phyloP scores from a whole-genome alignment of 1,140 invertebrate genomes.

The Orchesella cincta region DNA sequence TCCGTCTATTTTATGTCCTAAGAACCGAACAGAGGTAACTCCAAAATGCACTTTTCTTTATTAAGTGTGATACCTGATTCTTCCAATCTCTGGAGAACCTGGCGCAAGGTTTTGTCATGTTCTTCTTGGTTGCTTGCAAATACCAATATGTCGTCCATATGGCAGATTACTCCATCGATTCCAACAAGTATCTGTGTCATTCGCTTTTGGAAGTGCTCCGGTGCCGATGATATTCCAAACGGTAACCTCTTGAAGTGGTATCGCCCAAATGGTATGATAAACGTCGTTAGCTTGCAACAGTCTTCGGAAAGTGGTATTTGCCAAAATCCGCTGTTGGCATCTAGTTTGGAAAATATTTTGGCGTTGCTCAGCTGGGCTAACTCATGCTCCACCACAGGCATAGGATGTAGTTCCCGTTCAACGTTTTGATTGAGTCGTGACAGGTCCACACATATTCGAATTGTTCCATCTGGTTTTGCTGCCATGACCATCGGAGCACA shows the following conservation, averaged over 20 bases:
- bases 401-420: slow-evolving; percentile 29
- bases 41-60: slow-evolving; percentile 55
- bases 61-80: slow-evolving; percentile 21
- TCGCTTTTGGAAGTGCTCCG: slow-evolving; percentile 50
- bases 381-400: slow-evolving; percentile 33
- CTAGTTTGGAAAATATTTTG: slow-evolving; percentile 53
- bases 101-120: slow-evolving; percentile 50
- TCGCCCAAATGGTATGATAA: slow-evolving; percentile 53
- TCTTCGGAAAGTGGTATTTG: slow-evolving; percentile 54
- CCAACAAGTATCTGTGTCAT: slow-evolving; percentile 48
- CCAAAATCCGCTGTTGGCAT: slow-evolving; percentile 56
- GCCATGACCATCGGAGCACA: slow-evolving; percentile 55
- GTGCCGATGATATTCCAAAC: slow-evolving; percentile 52
- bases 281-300: slow-evolving; percentile 51
- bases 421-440: slow-evolving; percentile 31
- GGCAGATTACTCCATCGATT: slow-evolving; percentile 47
- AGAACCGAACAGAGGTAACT: slow-evolving; percentile 50
- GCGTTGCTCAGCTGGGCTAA: slow-evolving; percentile 21
- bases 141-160: slow-evolving; percentile 54
- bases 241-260: slow-evolving; percentile 53
- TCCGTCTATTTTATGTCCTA: slow-evolving; percentile 55
- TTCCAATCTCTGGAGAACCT: slow-evolving; percentile 43
- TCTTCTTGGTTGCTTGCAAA: slow-evolving; percentile 32
- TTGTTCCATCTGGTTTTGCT: slow-evolving; percentile 49
- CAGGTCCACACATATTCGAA: slow-evolving; percentile 42